Evolutionary conservation across 2,888 invertebrate species (phyloP), one percentile per base, ranked within the genome.

Genomic region (Anagyrus pseudococci): DNA sequence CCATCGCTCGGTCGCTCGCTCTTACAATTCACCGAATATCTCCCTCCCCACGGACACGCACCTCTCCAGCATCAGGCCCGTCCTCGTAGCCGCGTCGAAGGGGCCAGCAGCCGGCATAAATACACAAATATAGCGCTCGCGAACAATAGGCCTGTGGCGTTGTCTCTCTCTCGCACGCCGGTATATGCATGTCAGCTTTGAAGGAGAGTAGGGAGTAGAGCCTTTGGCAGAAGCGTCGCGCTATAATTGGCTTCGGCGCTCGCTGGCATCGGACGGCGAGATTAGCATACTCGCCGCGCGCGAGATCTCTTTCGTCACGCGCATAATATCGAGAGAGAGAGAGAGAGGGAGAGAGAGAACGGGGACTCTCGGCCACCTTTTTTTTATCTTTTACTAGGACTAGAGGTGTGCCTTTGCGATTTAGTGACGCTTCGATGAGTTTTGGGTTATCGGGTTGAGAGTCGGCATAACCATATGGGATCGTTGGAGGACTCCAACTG

Each of bases 241-340:
- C 70, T 73, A 75, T 79, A 79, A 79, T 79, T 79, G 78, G 79
- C 75, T 79, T 79, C 77, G 68, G 70, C 67, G 29, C 57, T 67
- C 66, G 71, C 70, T 70, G 69, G 70, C n/a, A n/a, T n/a, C n/a
- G n/a, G n/a, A n/a, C n/a, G n/a, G n/a, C 72, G 74, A 74, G 72
- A 78, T 78, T 78, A 76, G 73, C 79, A 78, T 79, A 77, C 71
- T 74, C 68, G 68, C 71, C 69, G n/a, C 6, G 33, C 33, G 72
- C 73, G 75, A 75, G 75, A 78, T 79, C 78, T 75, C 73, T 74
- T 79, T 77, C 77, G 78, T 77, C 76, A 78, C 79, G 75, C 76
- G 73, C 77, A 76, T 77, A 57, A 43, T 61, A 25, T 47, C 50
- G 40, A 49, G 43, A 41, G 43, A 33, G 19, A 29, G 4, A 29